Evolutionary conservation across 1,140 invertebrate genomes (phyloP).

Genomic region (Theocolax elegans): DNA sequence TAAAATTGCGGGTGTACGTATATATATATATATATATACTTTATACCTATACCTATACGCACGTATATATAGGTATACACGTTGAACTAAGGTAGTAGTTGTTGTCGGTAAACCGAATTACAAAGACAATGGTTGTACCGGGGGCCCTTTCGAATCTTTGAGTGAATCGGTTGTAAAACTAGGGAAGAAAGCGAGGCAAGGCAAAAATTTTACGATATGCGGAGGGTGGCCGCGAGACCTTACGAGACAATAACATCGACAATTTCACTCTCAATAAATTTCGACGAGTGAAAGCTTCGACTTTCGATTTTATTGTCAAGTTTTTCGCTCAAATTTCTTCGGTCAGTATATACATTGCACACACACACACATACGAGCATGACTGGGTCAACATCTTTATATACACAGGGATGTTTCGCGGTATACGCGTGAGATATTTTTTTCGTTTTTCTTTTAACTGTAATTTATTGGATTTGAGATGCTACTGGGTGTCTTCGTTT

Average conservation of each 20-base stretch:
- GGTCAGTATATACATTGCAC: neutral
- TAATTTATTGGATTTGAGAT: too few relatives aligned
- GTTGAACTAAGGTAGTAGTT: too few relatives aligned
- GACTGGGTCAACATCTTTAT: too few relatives aligned
- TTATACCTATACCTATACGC: too few relatives aligned
- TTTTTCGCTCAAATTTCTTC: slow-evolving; percentile 44
- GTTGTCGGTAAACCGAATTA: neutral
- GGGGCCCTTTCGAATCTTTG: neutral
- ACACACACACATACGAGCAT: too few relatives aligned
- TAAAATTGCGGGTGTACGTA: too few relatives aligned
- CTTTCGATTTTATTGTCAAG: slow-evolving; percentile 45
- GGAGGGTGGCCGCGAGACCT: neutral
- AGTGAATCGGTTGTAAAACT: neutral
- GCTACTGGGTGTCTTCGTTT: too few relatives aligned
- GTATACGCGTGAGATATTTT: too few relatives aligned
- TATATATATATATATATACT: too few relatives aligned
- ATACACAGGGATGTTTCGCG: too few relatives aligned
- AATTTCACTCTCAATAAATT: slow-evolving; percentile 10
- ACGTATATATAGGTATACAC: too few relatives aligned
- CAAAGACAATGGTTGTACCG: neutral
- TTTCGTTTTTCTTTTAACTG: too few relatives aligned
- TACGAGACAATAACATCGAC: neutral
- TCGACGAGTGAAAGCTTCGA: slow-evolving; percentile 20
- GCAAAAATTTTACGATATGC: neutral
- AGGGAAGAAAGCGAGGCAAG: neutral